Conservation (phyloP, 2,113 vertebrate species). For the Oostethus manadensis region DNA sequence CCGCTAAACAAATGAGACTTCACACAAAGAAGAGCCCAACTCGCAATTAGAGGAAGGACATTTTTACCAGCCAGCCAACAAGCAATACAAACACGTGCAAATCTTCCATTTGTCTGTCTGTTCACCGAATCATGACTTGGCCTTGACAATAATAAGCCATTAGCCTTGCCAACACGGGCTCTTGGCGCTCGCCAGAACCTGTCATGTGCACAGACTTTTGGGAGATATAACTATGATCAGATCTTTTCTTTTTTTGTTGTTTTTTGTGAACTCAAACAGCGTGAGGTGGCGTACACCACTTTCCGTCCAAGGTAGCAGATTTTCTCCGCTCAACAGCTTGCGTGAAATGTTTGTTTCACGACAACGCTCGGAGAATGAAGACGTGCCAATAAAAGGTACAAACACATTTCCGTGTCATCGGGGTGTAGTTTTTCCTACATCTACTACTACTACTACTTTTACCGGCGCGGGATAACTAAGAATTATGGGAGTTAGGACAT, state of each 20-base stretch:
- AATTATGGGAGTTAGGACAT: too few relatives aligned
- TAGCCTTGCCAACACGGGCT: slow-evolving; percentile 22
- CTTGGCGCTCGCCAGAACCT: slow-evolving; percentile 29
- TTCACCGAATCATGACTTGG: slow-evolving; percentile 33
- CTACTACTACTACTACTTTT: too few relatives aligned
- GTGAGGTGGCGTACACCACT: slow-evolving; percentile 15
- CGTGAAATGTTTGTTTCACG: neutral
- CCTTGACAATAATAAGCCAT: slow-evolving; percentile 27
- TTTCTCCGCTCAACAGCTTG: slow-evolving; percentile 11
- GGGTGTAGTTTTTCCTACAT: neutral
- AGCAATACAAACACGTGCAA: slow-evolving; percentile 20
- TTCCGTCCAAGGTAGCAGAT: slow-evolving; percentile 22
- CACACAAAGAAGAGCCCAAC: neutral
- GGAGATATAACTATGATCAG: slow-evolving; percentile 17
- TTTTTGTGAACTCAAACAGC: slow-evolving; percentile 24
- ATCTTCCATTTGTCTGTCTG: slow-evolving; percentile 15
- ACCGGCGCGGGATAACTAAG: too few relatives aligned
- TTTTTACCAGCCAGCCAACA: slow-evolving; percentile 2
- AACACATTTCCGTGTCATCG: neutral
- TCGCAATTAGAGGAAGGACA: too few relatives aligned
- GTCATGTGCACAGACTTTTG: slow-evolving; percentile 27
- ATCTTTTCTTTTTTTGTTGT: neutral
- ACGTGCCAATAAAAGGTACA: neutral
- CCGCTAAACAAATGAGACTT: neutral
- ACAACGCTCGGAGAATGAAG: neutral